Evolutionary conservation across 2,888 invertebrate species (phyloP).

Genomic region (Euspilapteryx auroguttella): DNA sequence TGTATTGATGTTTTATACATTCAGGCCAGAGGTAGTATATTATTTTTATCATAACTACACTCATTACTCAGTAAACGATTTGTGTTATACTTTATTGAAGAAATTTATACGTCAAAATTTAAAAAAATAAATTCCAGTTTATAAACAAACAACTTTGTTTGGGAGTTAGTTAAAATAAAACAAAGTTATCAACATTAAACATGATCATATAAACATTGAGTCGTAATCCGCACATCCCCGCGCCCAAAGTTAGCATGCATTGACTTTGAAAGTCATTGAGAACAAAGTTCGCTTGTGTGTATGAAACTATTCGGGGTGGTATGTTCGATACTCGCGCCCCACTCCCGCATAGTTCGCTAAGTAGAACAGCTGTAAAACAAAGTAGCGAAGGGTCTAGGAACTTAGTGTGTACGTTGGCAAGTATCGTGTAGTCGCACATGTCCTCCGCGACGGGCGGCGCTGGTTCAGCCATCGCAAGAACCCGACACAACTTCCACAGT

Average conservation of each 20-base stretch:
- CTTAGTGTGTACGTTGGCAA: conserved; percentile 50
- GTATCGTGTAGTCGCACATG: conserved; percentile 35
- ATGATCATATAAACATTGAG: conserved; percentile 53
- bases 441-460: conserved; percentile 17
- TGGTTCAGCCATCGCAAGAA: conserved; percentile 12
- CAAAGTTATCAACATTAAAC: conserved; percentile 56
- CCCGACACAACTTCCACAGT: conserved; percentile 35
- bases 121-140: no score
- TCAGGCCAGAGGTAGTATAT: no score
- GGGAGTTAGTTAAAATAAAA: conserved; percentile 49
- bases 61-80: no score
- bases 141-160: conserved; percentile 40
- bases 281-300: conserved; percentile 62
- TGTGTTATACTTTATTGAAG: no score
- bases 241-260: conserved; percentile 61
- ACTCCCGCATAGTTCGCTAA: conserved; percentile 60
- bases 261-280: conserved; percentile 62
- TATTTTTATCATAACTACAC: no score
- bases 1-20: no score
- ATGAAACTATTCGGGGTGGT: conserved; percentile 59
- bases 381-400: conserved; percentile 61
- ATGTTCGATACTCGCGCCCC: conserved; percentile 58
- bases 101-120: no score
- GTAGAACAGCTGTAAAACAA: conserved; percentile 62
- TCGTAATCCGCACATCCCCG: conserved; percentile 57